phyloP scores from a whole-genome alignment of 2,113 vertebrate species.

The Geococcyx californianus region DNA sequence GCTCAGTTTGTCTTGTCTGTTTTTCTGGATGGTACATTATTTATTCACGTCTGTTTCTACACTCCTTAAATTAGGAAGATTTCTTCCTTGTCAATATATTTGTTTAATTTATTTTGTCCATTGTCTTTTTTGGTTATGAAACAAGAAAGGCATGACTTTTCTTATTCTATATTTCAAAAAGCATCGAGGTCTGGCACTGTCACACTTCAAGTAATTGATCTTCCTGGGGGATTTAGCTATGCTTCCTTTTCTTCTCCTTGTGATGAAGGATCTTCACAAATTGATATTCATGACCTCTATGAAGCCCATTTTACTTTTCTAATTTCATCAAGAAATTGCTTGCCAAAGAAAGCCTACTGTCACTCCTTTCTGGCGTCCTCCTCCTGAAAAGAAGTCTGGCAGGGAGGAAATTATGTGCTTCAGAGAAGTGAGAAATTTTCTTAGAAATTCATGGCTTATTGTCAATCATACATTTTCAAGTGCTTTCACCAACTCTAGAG shows the following conservation, averaged over 20 bases:
- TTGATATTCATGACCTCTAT: background rate
- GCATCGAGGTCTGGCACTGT: accelerated
- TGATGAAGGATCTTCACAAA: background rate
- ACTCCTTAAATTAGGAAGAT: background rate
- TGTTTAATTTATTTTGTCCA: background rate
- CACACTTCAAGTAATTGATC: background rate
- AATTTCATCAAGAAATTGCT: background rate
- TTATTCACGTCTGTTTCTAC: background rate
- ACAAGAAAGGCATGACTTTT: background rate
- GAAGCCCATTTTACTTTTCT: background rate
- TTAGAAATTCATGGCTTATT: background rate
- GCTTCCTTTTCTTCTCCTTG: background rate
- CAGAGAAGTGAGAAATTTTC: background rate
- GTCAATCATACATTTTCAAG: background rate
- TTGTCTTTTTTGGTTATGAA: background rate
- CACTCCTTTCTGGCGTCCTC: background rate
- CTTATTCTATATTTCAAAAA: background rate
- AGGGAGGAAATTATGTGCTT: background rate
- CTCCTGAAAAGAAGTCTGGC: background rate
- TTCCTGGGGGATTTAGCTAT: background rate
- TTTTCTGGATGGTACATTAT: background rate
- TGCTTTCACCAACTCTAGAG: background rate
- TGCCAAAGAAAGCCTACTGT: background rate
- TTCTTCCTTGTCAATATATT: background rate
- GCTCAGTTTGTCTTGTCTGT: background rate